phyloP scores from a whole-genome alignment of 2,888 invertebrate genomes.

The Phalera bucephala region DNA sequence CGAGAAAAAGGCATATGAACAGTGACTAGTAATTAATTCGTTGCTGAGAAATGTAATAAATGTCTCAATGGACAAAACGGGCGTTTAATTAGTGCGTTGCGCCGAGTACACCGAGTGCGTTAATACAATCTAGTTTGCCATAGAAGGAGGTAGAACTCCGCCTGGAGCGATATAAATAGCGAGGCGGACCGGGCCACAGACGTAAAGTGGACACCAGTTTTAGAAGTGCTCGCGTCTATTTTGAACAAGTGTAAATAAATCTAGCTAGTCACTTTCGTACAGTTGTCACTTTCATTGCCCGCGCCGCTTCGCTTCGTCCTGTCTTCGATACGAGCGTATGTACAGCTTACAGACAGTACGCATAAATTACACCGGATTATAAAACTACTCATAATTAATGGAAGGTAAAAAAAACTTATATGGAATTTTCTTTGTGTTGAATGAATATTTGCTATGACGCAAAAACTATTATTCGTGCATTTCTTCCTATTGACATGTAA shows the following conservation, averaged over 20 bases:
- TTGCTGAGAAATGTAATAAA: constrained; percentile 60
- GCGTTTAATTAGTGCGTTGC: constrained; percentile 53
- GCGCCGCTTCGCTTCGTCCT: constrained; percentile 46
- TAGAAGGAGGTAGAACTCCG: constrained; percentile 72
- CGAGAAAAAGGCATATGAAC: constrained; percentile 43
- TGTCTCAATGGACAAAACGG: constrained; percentile 57
- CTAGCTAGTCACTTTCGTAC: constrained; percentile 73
- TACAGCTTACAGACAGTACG: neutral
- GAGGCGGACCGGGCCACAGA: constrained; percentile 55
- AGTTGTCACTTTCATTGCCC: constrained; percentile 73
- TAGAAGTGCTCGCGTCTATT: constrained; percentile 74
- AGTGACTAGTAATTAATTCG: constrained; percentile 42
- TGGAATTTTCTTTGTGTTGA: no score
- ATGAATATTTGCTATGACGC: no score
- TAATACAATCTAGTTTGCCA: constrained; percentile 66
- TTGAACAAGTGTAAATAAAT: constrained; percentile 79
- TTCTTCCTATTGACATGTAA: no score
- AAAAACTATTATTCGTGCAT: no score
- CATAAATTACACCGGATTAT: neutral
- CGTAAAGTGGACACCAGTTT: constrained; percentile 76
- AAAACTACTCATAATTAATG: no score
- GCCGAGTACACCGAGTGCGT: constrained; percentile 26
- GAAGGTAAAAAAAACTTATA: no score
- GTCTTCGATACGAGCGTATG: constrained; percentile 14
- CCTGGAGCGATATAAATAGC: constrained; percentile 72